Evolutionary conservation across 2,113 vertebrate genomes (phyloP).

Genomic region (Erythrolamprus reginae): DNA sequence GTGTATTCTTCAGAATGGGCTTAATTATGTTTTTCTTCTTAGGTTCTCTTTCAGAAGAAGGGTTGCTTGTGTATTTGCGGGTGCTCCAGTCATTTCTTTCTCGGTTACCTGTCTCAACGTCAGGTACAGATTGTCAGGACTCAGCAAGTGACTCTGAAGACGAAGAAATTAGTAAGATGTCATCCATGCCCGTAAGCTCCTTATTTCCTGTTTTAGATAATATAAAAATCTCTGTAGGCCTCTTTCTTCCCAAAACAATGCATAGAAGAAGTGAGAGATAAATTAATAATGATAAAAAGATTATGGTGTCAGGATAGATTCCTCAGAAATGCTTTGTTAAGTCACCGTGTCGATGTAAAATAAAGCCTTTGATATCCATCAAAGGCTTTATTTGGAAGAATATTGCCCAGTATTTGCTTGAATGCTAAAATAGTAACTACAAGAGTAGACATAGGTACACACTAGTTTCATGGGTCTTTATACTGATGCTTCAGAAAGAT

Average conservation of each 20-base stretch:
- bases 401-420: not conserved
- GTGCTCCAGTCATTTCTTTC: constrained; percentile 86
- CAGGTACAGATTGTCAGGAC: constrained; percentile 71
- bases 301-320: not conserved
- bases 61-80: constrained; percentile 85
- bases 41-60: constrained; percentile 90
- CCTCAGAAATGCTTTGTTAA: not conserved
- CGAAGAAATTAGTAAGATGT: constrained; percentile 70
- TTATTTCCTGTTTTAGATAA: not conserved
- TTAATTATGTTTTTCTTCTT: constrained; percentile 5
- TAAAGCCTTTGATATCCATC: not conserved
- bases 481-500: not conserved
- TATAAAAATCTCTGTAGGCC: not conserved
- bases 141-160: constrained; percentile 91
- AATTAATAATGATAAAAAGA: not conserved
- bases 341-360: not conserved
- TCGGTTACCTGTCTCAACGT: constrained; percentile 80
- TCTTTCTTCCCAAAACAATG: not conserved
- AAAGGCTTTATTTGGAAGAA: not conserved
- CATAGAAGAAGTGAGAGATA: not conserved
- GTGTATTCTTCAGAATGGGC: not conserved
- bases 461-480: not conserved
- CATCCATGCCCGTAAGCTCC: constrained; percentile 69
- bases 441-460: not conserved
- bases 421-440: not conserved